These are phyloP conservation scores for Pelobates fuscus DNA, from an alignment of 2,113 vertebrate species.

Conservation along the genomic window DNA sequence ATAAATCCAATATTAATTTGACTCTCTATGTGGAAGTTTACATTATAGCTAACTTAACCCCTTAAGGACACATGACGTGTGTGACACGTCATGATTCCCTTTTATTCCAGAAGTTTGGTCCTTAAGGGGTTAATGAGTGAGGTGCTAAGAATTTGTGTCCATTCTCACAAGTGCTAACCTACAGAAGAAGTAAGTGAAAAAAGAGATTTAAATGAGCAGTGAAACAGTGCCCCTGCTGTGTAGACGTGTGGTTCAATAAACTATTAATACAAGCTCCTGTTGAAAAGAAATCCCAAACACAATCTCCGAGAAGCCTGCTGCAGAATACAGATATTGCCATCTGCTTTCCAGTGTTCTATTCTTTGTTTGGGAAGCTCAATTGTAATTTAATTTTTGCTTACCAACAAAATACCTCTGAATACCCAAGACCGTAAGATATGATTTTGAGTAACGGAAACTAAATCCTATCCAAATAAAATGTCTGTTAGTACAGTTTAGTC, in stretches of 20 bases:
- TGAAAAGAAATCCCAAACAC: slow-evolving; percentile 23
- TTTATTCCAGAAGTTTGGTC: too few relatives aligned
- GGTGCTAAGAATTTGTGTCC: too few relatives aligned
- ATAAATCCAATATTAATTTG: too few relatives aligned
- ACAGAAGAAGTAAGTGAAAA: neutral
- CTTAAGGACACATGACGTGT: too few relatives aligned
- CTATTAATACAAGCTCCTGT: slow-evolving; percentile 42
- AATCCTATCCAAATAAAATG: too few relatives aligned
- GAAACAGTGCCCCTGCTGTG: slow-evolving; percentile 26
- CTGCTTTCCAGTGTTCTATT: neutral
- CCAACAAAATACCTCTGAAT: neutral
- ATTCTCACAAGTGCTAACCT: slow-evolving; percentile 6
- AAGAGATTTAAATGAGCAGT: slow-evolving; percentile 29
- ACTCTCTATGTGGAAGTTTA: too few relatives aligned
- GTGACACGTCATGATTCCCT: too few relatives aligned
- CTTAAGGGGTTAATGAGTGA: too few relatives aligned
- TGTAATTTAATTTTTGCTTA: neutral
- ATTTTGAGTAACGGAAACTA: too few relatives aligned
- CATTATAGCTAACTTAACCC: too few relatives aligned
- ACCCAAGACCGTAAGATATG: too few relatives aligned
- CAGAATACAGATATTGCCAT: slow-evolving; percentile 35
- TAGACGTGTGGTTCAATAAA: slow-evolving; percentile 39
- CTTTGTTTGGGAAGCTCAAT: neutral
- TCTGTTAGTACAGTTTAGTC: too few relatives aligned
- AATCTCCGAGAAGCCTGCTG: slow-evolving; percentile 8